Evolutionary conservation across 2,113 vertebrate species (phyloP), one percentile per base, ranked within the genome.

Genomic region (Phyllopteryx taeniolatus): DNA sequence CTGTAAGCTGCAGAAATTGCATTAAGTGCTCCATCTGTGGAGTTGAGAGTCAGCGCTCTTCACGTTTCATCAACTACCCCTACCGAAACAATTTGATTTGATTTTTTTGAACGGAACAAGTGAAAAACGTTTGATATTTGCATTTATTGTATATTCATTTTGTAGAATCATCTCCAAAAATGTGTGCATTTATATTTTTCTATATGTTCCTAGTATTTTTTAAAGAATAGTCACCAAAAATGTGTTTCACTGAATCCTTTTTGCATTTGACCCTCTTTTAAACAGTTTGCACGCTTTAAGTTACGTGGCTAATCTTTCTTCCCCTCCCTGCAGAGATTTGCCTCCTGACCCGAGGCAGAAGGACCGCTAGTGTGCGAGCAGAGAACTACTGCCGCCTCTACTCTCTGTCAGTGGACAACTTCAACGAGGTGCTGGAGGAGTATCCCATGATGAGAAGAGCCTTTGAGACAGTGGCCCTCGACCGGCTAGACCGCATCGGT

Each of bases 321-420:
- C 35, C 54, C 67, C 8, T 15, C 11, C 17, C 14, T 86, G 75
- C 91, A 99, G 97, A 99, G 87, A 99, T 99, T 68, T 99, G 97
- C 86, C 91, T 99, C 90, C 84, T 99, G 90, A 99, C 97, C 0
- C 93, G 95, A 0, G 97, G 97, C 71, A 92, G 97, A 76, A 94
- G 97, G 83, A 99, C 97, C 0, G 97, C 97, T 71, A 99, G 97
- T 0, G 97, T 99, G 35, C 86, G 96, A 17, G 95, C 97, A 0
- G 96, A 99, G 68, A 99, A 97, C 74, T 99, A 99, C 91, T 99
- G 97, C 79, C 95, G 97, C 5, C 93, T 99, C 42, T 99, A 98
- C 90, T 99, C 97, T 0, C 92, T 99, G 74, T 96, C 96, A 0
- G 97, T 99, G 86, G 97, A 99, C 88, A 95, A 99, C 91, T 99